Base-by-base conservation (phyloP, 2,113 vertebrate genomes). In the Rhegmatorhina hoffmannsi region DNA sequence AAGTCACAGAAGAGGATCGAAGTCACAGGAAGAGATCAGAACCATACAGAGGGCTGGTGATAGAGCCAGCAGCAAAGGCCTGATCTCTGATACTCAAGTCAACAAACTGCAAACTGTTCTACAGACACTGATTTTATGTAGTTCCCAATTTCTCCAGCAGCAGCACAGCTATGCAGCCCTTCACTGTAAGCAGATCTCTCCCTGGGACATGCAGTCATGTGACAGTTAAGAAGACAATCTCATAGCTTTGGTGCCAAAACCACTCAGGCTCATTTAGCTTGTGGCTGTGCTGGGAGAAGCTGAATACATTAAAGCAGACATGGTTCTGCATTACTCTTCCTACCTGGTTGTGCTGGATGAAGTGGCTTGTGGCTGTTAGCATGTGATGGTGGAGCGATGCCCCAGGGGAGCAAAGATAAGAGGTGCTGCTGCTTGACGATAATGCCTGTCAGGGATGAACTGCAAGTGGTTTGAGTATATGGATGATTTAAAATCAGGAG, bases 401-500 rank as follows among this genome's bases (percentile, higher is more conserved):
- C 49, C 13, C 75, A 26, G 46, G 76, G 66, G 36, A 93, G 36
- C 40, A 50, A 72, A 86, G 78, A 74, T 62, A 69, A 90, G 77
- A 87, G 36, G 24, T 88, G 58, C 58, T 86, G 79, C 79, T 92
- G n/a, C 49, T 86, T 64, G 44, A 53, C 0, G 3, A 73, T 80
- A 83, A 84, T 29, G 34, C 69, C 53, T 63, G 87, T 91, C 75
- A 88, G 70, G 49, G 78, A n/a, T 3, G 17, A 83, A 19, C 43
- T 83, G 67, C 55, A 74, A 90, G 63, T 21, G 55, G 81, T 83
- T 89, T 78, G 80, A 93, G 52, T 46, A 44, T 56, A 83, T 76
- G 85, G 85, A 89, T 89, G 75, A 80, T 86, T 94, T 85, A 91
- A 95, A 82, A 85, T 46, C 79, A 76, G 85, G 75, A 94, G 44